Percentiles rank a stretch among this genome's conserved stretches.
Conservation (phyloP, 2,888 invertebrate species). For the Nephrotoma guestfalica region DNA sequence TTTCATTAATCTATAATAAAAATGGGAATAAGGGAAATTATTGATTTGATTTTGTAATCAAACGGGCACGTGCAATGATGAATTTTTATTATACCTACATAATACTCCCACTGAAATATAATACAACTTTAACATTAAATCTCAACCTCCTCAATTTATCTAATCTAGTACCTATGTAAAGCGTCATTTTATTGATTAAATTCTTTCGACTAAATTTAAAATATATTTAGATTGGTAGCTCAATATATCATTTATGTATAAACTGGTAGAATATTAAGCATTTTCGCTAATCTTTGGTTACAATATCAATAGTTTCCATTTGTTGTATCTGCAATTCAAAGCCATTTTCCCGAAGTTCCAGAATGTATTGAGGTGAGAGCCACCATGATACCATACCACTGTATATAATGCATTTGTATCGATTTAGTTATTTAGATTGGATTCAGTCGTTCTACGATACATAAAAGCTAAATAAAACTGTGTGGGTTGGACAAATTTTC, state of each 20-base stretch:
- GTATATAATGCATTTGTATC: neutral
- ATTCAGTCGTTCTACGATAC: neutral
- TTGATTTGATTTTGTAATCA: neutral
- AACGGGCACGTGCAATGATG: neutral
- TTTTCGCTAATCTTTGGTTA: too few relatives aligned
- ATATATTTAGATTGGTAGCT: too few relatives aligned
- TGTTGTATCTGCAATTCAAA: too few relatives aligned
- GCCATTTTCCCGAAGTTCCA: too few relatives aligned
- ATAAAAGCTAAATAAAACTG: neutral
- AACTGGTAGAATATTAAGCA: too few relatives aligned
- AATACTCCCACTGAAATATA: too few relatives aligned
- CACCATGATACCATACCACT: too few relatives aligned
- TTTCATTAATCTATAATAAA: neutral
- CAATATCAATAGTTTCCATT: too few relatives aligned
- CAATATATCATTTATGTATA: too few relatives aligned
- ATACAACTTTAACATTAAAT: too few relatives aligned
- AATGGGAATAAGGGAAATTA: neutral
- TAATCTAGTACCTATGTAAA: neutral
- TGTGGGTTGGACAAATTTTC: neutral
- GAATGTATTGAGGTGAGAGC: too few relatives aligned
- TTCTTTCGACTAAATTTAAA: neutral
- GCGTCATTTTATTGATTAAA: neutral
- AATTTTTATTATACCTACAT: neutral
- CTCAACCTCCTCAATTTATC: neutral
- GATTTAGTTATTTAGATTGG: neutral